These are phyloP conservation scores for Zosterops borbonicus DNA, from an alignment of 2,113 vertebrate genomes.

Conservation along the genomic window DNA sequence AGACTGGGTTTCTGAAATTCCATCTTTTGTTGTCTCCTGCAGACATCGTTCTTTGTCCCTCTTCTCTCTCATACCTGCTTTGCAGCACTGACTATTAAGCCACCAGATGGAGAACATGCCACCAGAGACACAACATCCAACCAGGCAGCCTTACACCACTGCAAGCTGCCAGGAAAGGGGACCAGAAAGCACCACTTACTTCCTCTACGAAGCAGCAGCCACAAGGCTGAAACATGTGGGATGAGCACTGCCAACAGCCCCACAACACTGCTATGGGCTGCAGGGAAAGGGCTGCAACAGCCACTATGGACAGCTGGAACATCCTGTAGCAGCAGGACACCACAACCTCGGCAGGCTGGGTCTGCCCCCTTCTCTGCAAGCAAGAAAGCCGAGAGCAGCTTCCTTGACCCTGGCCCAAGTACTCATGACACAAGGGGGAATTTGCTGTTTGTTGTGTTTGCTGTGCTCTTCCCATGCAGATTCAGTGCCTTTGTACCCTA, in stretches of 20 bases:
- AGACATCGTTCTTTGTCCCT: fast-evolving
- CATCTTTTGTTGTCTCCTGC: neutral
- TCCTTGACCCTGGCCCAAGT: neutral
- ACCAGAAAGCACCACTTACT: neutral
- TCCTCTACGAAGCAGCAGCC: fast-evolving
- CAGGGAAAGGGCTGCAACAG: neutral
- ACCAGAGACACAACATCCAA: neutral
- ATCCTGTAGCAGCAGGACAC: neutral
- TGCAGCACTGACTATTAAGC: fast-evolving
- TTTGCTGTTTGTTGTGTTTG: no score
- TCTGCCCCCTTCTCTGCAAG: neutral
- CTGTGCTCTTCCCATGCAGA: neutral
- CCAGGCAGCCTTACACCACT: neutral
- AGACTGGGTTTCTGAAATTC: neutral
- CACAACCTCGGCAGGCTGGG: neutral
- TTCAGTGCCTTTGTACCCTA: neutral
- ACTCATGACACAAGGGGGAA: fast-evolving
- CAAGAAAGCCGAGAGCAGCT: neutral
- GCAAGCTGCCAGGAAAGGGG: neutral
- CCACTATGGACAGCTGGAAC: neutral
- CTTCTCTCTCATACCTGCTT: neutral
- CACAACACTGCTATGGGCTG: no score
- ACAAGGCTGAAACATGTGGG: fast-evolving
- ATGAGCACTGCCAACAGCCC: neutral
- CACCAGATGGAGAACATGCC: fast-evolving